Evolutionary conservation across 2,888 invertebrate genomes (phyloP), one percentile per base, ranked within the genome.

Genomic region (Therioaphis trifolii): DNA sequence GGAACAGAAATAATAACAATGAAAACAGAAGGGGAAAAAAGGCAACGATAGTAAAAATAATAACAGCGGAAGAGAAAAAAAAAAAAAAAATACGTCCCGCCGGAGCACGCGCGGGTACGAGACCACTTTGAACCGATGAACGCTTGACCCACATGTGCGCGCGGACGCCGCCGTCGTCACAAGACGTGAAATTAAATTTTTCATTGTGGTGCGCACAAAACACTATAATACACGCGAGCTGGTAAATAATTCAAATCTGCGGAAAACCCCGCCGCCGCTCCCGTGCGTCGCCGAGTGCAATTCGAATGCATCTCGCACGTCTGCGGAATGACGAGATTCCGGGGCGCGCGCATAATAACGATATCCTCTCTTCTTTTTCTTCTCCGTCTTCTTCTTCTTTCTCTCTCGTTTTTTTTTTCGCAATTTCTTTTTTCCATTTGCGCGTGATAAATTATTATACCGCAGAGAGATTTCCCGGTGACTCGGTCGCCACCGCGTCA

Each of bases 231-330:
- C 24, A 21, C 11, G 24, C 7, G 27, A 4, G 5, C 52, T 69
- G 24, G 29, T 72, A 72, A 29, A 52, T 72, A 72, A 72, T 52
- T 69, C 69, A 69, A 72, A 72, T 52, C n/a, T 49, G n/a, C 14
- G 12, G 49, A n/a, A 29, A 72, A 72, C 72, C 12, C 52, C 14
- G 7, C 11, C 2, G 7, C 55, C 11, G 58, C 5, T 35, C 7
- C 7, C 35, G 72, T 68, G 35, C 40, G 68, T 35, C 29, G n/a
- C n/a, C 29, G n/a, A 72, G 29, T 52, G 43, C 69, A 46, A 52
- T n/a, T 11, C 46, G 18, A 43, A 68, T 68, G 40, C 68, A 68
- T 21, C 40, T 68, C 40, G 14, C 43, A 40, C 24, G 43, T 29
- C 18, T 18, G 58, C 18, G 43, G 24, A 46, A 46, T 18, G 43